Percentiles rank a stretch among this genome's conserved stretches.
Conservation (phyloP, 2,113 vertebrate species). For the Gallinago media region DNA sequence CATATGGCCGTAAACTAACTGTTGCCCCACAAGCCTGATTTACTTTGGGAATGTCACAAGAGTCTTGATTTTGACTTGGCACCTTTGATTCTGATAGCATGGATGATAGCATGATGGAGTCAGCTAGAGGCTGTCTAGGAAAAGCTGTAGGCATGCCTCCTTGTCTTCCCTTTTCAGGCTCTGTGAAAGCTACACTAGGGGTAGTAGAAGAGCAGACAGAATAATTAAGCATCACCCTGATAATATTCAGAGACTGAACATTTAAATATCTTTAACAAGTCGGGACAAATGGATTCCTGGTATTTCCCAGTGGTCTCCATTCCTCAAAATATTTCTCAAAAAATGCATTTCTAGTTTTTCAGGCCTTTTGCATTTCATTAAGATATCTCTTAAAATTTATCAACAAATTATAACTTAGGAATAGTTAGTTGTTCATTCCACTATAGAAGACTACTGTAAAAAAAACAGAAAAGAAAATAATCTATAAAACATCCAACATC, state of each 20-base stretch:
- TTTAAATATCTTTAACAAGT: not conserved
- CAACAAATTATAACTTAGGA: not conserved
- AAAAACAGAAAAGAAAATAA: not conserved
- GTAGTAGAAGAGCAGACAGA: slow-evolving; percentile 91
- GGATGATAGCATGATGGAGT: slow-evolving; percentile 89
- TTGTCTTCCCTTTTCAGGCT: slow-evolving; percentile 90
- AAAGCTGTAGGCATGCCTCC: slow-evolving; percentile 89
- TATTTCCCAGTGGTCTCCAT: not conserved
- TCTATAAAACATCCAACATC: not conserved
- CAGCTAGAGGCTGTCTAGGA: slow-evolving; percentile 87
- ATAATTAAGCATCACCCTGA: slow-evolving; percentile 88
- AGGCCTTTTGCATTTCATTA: not conserved
- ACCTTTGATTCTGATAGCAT: slow-evolving; percentile 89
- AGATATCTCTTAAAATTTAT: not conserved
- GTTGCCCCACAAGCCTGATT: slow-evolving; percentile 80
- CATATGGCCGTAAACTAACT: slow-evolving; percentile 79
- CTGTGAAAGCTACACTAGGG: slow-evolving; percentile 99
- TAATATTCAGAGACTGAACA: slow-evolving; percentile 61
- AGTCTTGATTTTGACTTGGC: slow-evolving; percentile 87
- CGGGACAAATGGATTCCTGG: not conserved
- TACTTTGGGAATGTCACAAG: slow-evolving; percentile 84
- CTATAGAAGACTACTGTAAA: not conserved
- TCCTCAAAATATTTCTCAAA: not conserved
- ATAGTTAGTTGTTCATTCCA: not conserved
- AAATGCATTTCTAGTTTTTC: not conserved